phyloP scores from a whole-genome alignment of 2,888 invertebrate species.

The Lithophane leautieri region DNA sequence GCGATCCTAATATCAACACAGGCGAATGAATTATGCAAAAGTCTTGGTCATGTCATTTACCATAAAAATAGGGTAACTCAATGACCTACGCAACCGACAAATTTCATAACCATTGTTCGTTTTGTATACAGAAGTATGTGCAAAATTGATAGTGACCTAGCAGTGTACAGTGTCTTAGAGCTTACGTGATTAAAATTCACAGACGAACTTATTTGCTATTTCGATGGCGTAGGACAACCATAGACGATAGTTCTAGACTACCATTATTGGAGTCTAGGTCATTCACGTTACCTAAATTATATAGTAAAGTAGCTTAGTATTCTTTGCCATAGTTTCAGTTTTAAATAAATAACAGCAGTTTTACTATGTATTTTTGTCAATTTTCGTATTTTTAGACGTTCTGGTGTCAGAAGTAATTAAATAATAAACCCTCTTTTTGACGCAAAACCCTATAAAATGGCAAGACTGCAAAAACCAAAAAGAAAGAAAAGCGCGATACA shows the following conservation, averaged over 20 bases:
- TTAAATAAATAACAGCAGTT: background rate
- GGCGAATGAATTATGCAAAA: slow-evolving; percentile 2
- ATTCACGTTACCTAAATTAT: slow-evolving; percentile 33
- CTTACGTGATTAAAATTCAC: slow-evolving; percentile 44
- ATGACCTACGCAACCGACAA: too few relatives aligned
- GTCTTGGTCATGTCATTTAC: background rate
- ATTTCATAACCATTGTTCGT: too few relatives aligned
- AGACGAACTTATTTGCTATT: slow-evolving; percentile 48
- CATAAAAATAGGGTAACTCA: slow-evolving; percentile 6
- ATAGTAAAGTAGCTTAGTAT: slow-evolving; percentile 1
- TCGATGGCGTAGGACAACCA: slow-evolving; percentile 41
- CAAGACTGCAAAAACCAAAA: background rate
- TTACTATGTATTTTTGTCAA: background rate
- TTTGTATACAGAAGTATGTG: too few relatives aligned
- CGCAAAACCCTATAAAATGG: background rate
- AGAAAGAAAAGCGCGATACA: too few relatives aligned
- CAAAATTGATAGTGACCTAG: slow-evolving; percentile 3
- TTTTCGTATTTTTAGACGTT: too few relatives aligned
- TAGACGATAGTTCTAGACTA: slow-evolving; percentile 58
- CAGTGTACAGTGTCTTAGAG: slow-evolving; percentile 1
- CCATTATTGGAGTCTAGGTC: slow-evolving; percentile 48
- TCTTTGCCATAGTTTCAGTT: background rate
- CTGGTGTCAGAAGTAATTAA: background rate
- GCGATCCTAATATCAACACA: background rate
- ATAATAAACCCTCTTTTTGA: background rate